These are phyloP conservation scores for Allobates femoralis DNA, from an alignment of 2,797 vertebrate species.

Conservation along the genomic window DNA sequence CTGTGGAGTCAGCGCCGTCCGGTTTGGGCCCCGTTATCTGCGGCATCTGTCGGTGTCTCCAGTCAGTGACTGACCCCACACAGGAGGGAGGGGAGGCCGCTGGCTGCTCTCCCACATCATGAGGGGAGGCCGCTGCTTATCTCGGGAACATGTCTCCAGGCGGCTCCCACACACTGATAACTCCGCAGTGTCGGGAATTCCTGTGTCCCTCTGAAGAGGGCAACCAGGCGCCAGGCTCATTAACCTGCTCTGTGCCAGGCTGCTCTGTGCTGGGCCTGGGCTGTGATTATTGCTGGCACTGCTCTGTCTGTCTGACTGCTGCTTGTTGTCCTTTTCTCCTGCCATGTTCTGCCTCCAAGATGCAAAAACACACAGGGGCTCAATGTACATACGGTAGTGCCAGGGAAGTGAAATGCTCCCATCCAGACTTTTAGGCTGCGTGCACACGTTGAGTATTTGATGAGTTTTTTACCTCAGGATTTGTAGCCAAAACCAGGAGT, in stretches of 20 bases:
- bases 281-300: constrained; percentile 28
- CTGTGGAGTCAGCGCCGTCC: neutral
- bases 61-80: constrained; percentile 45
- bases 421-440: neutral
- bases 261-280: neutral
- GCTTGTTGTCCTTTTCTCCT: constrained; percentile 33
- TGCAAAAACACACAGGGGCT: neutral
- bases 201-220: constrained; percentile 52
- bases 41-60: constrained; percentile 1
- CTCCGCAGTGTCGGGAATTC: constrained; percentile 56
- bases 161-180: constrained; percentile 63
- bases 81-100: constrained; percentile 6
- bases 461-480: too few relatives aligned
- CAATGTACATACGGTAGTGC: neutral
- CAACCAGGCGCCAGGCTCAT: constrained; percentile 53
- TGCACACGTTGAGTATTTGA: too few relatives aligned
- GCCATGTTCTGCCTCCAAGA: constrained; percentile 8
- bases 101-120: constrained; percentile 53
- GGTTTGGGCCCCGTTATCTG: constrained; percentile 32
- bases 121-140: constrained; percentile 53
- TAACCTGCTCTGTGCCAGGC: constrained; percentile 51
- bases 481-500: too few relatives aligned
- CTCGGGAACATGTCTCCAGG: constrained; percentile 60
- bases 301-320: neutral
- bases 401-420: neutral